A percentile compares a stretch with the other conserved stretches of the same genome.
Evolutionary conservation across 2,888 invertebrate genomes (phyloP).

Genomic region (Hemithea aestivaria): DNA sequence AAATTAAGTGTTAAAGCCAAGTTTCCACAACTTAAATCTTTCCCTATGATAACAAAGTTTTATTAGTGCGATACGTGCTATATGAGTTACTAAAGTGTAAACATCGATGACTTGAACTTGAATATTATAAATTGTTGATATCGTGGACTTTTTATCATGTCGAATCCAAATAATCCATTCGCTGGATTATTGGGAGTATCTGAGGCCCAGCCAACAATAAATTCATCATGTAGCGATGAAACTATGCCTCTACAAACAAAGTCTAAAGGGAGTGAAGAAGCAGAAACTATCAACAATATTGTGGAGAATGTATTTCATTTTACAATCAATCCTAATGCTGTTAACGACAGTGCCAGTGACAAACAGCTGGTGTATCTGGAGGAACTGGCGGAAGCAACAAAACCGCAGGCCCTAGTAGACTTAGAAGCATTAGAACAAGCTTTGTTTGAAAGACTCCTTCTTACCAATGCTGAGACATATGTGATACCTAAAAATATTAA

Average conservation of each 20-base stretch:
- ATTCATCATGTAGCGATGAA: conserved; percentile 38
- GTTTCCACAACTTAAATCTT: too few species aligned
- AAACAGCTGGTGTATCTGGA: conserved; percentile 82
- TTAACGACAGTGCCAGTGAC: conserved; percentile 39
- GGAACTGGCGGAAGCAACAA: conserved; percentile 76
- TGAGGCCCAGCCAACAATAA: conserved; percentile 40
- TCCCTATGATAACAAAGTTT: too few species aligned
- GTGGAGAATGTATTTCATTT: conserved; percentile 87
- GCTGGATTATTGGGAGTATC: conserved; percentile 59
- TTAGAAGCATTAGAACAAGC: conserved; percentile 86
- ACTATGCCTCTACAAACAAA: conserved; percentile 40
- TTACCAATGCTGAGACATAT: conserved; percentile 73
- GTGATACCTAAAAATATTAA: conserved; percentile 65
- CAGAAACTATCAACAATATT: conserved; percentile 69
- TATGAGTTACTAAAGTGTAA: background rate
- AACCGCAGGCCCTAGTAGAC: conserved; percentile 74
- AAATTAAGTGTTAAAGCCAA: too few species aligned
- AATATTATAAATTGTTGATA: conserved; percentile 5
- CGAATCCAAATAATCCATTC: conserved; percentile 69
- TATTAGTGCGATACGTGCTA: too few species aligned
- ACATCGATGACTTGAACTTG: conserved; percentile 2
- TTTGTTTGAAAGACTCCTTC: conserved; percentile 87
- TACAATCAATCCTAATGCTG: conserved; percentile 79
- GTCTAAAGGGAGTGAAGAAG: conserved; percentile 43
- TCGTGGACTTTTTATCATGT: too few species aligned